Percentiles rank a stretch among this genome's conserved stretches.
Evolutionary conservation across 1,140 invertebrate genomes (phyloP).

Genomic region (Drosophila malerkotliana): DNA sequence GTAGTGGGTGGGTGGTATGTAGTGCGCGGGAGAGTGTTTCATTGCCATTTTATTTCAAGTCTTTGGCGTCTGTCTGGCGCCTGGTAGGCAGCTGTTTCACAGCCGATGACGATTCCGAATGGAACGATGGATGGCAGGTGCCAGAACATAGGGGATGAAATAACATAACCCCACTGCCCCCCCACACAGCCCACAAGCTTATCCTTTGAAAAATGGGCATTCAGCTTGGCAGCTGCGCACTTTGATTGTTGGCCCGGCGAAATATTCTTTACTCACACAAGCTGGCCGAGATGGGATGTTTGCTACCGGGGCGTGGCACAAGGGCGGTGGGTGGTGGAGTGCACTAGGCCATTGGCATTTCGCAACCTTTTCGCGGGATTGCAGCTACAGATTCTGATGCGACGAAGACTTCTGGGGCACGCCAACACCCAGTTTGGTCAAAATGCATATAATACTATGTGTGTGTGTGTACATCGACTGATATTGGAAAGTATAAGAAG

Average conservation of each 20-base stretch:
- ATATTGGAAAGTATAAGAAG: conserved; percentile 9
- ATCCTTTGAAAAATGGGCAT: conserved; percentile 40
- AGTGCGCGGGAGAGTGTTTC: conserved; percentile 54
- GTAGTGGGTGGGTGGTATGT: conserved; percentile 3
- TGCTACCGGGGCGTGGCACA: conserved; percentile 44
- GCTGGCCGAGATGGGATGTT: conserved; percentile 4
- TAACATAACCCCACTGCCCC: not conserved
- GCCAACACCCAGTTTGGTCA: conserved; percentile 49
- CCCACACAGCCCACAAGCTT: not conserved
- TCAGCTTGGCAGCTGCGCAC: conserved; percentile 54
- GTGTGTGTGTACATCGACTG: conserved; percentile 1
- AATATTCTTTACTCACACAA: conserved; percentile 21
- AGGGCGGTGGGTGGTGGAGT: conserved; percentile 43
- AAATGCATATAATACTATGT: conserved; percentile 20
- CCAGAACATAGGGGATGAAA: not conserved
- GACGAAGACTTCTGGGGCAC: conserved; percentile 45
- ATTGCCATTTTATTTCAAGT: conserved; percentile 70
- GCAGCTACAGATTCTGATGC: conserved; percentile 54
- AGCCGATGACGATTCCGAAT: conserved; percentile 45
- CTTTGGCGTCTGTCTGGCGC: conserved; percentile 67
- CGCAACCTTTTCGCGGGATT: conserved; percentile 66
- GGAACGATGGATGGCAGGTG: conserved; percentile 37
- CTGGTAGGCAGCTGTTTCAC: conserved; percentile 78
- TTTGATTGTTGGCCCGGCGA: conserved; percentile 48
- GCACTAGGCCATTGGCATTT: conserved; percentile 80